Evolutionary conservation across 64 coral and sea anemone genomes (phyloP).

Genomic region (Pocillopora damicornis): DNA sequence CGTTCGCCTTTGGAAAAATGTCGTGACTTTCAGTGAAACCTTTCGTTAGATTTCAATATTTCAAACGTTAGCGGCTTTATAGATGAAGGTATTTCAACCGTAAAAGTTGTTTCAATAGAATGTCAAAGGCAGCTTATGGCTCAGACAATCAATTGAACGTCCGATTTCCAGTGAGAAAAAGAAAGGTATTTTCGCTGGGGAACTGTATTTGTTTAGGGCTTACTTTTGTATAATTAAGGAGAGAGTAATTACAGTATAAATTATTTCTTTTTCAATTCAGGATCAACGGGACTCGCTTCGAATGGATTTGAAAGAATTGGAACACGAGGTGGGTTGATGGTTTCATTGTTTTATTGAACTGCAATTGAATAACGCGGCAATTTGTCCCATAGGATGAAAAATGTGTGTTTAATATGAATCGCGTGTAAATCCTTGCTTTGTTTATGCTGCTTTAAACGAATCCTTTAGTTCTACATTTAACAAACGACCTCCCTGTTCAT

Average conservation of each 20-base stretch:
- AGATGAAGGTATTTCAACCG: neutral
- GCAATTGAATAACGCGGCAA: neutral
- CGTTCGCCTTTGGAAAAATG: neutral
- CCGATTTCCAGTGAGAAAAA: neutral
- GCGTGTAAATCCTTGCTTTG: neutral
- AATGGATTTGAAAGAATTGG: slow-evolving; percentile 71
- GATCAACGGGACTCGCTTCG: slow-evolving; percentile 63
- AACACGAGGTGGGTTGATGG: slow-evolving; percentile 58
- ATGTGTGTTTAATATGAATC: neutral
- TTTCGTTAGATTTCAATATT: neutral
- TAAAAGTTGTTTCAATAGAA: slow-evolving; percentile 8
- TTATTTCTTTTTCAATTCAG: slow-evolving; percentile 9
- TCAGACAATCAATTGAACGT: slow-evolving; percentile 1
- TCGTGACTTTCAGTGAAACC: too few relatives aligned
- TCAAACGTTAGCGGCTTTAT: neutral
- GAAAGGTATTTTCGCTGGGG: slow-evolving; percentile 4
- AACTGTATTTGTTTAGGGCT: neutral
- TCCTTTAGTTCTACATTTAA: neutral
- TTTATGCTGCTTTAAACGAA: neutral
- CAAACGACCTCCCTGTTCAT: slow-evolving; percentile 2
- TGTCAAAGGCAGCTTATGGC: slow-evolving; percentile 28
- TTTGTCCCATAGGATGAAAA: neutral
- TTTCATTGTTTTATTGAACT: neutral
- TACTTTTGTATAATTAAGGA: neutral
- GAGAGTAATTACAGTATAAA: neutral